Evolutionary conservation across 1,140 invertebrate genomes (phyloP).

Genomic region (Bombus vancouverensis): DNA sequence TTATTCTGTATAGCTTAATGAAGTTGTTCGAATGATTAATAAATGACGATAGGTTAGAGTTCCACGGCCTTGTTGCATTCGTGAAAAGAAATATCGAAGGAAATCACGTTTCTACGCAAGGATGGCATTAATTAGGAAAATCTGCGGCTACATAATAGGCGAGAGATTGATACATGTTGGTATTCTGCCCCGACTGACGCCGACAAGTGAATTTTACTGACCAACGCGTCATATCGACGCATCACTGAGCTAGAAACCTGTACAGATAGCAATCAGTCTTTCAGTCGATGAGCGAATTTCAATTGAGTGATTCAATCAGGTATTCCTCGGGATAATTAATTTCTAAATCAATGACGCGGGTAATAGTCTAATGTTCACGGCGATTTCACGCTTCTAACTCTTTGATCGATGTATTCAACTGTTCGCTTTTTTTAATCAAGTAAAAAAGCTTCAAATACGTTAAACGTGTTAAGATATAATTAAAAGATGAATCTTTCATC

Average conservation of each 20-base stretch:
- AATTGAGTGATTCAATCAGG: not conserved
- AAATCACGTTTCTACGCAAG: not conserved
- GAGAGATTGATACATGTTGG: not conserved
- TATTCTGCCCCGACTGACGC: constrained; percentile 28
- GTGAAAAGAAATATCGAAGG: not conserved
- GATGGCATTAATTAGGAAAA: constrained; percentile 21
- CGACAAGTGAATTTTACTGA: constrained; percentile 18
- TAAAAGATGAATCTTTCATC: not conserved
- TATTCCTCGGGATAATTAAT: not conserved
- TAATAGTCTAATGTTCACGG: no score
- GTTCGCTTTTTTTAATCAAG: not conserved
- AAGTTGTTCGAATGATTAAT: not conserved
- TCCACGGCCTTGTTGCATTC: not conserved
- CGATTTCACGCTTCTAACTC: no score
- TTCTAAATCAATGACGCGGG: not conserved
- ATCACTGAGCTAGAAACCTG: not conserved
- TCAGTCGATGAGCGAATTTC: not conserved
- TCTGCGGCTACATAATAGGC: not conserved
- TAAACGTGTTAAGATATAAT: not conserved
- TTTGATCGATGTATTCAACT: not conserved
- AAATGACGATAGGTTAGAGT: not conserved
- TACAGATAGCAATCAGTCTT: constrained; percentile 2
- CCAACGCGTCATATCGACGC: not conserved
- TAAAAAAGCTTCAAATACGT: not conserved
- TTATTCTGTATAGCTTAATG: not conserved